Evolutionary conservation across 2,113 vertebrate genomes (phyloP), one percentile per base, ranked within the genome.

Genomic region (Heterochromis multidens): DNA sequence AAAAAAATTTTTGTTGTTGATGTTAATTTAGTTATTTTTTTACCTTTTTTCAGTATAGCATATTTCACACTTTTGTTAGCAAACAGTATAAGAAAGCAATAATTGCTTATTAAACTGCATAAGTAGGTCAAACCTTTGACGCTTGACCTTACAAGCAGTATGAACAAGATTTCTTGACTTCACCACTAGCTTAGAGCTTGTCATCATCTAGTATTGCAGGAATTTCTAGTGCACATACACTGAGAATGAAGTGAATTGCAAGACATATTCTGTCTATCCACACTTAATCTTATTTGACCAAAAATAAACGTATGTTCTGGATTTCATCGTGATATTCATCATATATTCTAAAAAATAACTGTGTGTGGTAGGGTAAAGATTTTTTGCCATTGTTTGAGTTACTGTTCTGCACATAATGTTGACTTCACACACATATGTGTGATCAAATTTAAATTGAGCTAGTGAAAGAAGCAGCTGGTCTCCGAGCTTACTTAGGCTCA

Each of bases 11-110:
- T 63, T 40, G 12, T 40, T 40, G 14, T 43, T 67, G 12, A 67
- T 40, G 0, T 7, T 7, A 67, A 25, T 10, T 40, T 40, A 40
- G 63, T 43, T 40, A 65, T 40, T 43, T 65, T n/a, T n/a, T 37
- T 37, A 63, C 0, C 0, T 16, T 25, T 25, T 67, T 67, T 7
- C 37, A 67, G 13, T 3, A 2, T 10, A 27, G 4, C n/a, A 43
- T 67, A 43, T 67, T 67, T 43, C 14, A 43, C 63, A 43, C 35
- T 43, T 2, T 13, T 3, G 0, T 43, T 67, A 67, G 37, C 14
- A 16, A 65, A 65, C 0, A 37, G 35, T 65, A 0, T 65, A 12
- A 65, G 0, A 40, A 40, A 65, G 62, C 62, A 0, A 21, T 40
- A 23, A 65, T 2, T 65, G 12, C 35, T 12, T 40, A 35, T 43